These are phyloP conservation scores for Sinocyclocheilus grahami DNA, from an alignment of 2,113 vertebrate species.

Conservation along the genomic window DNA sequence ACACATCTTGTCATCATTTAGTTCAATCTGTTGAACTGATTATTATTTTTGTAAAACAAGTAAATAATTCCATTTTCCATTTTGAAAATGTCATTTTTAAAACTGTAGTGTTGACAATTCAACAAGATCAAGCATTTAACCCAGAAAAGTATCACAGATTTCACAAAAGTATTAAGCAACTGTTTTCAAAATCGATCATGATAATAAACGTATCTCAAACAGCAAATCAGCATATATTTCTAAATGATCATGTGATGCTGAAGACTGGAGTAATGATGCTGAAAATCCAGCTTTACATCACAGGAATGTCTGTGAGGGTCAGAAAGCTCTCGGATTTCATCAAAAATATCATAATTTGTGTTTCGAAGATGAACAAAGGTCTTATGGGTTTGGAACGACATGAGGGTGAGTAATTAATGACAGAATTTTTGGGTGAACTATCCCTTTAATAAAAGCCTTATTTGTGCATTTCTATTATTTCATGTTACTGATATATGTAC, in stretches of 20 bases:
- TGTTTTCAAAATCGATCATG: not conserved
- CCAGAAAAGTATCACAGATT: too few species aligned
- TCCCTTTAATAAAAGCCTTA: not conserved
- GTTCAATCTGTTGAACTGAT: too few species aligned
- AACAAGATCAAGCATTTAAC: not conserved
- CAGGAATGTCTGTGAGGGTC: not conserved
- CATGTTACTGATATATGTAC: constrained; percentile 63
- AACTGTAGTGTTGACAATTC: not conserved
- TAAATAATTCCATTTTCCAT: not conserved
- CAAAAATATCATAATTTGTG: too few species aligned
- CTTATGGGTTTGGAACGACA: too few species aligned
- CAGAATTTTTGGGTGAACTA: too few species aligned
- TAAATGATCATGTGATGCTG: not conserved
- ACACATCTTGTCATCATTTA: too few species aligned
- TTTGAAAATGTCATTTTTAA: not conserved
- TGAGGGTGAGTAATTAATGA: too few species aligned
- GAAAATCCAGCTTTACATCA: not conserved
- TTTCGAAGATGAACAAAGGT: too few species aligned
- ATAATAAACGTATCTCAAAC: not conserved
- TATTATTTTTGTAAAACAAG: not conserved
- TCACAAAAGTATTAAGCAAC: too few species aligned
- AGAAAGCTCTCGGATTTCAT: too few species aligned
- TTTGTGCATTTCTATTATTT: not conserved
- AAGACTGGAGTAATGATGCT: not conserved
- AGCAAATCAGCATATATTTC: not conserved